phyloP scores from a whole-genome alignment of 2,888 invertebrate species.

The Polietes domitor region DNA sequence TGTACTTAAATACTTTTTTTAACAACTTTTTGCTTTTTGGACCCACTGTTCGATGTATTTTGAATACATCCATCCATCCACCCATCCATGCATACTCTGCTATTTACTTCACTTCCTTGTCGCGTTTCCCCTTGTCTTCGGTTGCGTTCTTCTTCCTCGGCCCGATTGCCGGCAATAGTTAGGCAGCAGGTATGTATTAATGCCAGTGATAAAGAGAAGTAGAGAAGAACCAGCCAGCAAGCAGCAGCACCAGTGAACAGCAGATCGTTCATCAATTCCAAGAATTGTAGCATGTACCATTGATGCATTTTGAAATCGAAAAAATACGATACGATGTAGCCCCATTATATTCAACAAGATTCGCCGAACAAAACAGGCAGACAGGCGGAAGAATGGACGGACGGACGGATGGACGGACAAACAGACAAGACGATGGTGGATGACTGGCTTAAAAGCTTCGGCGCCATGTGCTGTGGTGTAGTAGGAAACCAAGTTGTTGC shows the following conservation, averaged over 20 bases:
- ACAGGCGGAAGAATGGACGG: background rate
- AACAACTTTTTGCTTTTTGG: no score
- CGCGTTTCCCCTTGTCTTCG: background rate
- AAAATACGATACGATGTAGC: constrained; percentile 34
- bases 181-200: constrained; percentile 8
- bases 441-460: constrained; percentile 59
- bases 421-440: constrained; percentile 10
- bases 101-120: constrained; percentile 16
- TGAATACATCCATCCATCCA: background rate
- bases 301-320: constrained; percentile 52
- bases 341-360: constrained; percentile 40
- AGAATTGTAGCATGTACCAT: constrained; percentile 53
- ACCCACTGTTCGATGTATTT: background rate
- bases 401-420: background rate
- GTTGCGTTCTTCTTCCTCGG: background rate
- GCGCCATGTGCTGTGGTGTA: constrained; percentile 55
- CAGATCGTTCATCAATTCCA: constrained; percentile 57
- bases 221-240: constrained; percentile 11
- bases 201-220: constrained; percentile 18
- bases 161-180: constrained; percentile 19
- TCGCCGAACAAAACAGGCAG: constrained; percentile 14
- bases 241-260: constrained; percentile 25
- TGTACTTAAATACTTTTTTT: no score
- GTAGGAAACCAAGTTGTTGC: background rate
- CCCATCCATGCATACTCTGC: background rate